A percentile compares a stretch with the other conserved stretches of the same genome.
These are phyloP conservation scores for Caenorhabditis macrosperma DNA, from an alignment of 2,888 invertebrate species.

Conservation along the genomic window DNA sequence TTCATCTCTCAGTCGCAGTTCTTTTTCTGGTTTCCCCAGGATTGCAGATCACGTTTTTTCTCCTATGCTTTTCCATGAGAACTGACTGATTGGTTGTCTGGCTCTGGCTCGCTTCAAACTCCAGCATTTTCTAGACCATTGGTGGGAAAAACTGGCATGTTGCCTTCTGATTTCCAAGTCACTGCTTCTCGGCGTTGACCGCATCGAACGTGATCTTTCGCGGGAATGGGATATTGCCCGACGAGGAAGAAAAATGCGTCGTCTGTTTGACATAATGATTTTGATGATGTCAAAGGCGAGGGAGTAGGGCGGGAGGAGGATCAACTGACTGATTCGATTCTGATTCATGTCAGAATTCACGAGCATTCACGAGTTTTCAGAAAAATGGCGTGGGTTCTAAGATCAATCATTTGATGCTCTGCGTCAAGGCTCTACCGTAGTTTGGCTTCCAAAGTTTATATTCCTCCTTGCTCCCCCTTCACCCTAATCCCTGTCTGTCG, in stretches of 20 bases:
- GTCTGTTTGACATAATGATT: slow-evolving; percentile 15
- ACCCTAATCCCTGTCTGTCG: background rate
- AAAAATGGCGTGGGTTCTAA: slow-evolving; percentile 11
- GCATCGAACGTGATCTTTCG: slow-evolving; percentile 9
- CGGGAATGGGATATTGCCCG: background rate
- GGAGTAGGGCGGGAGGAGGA: too few relatives aligned
- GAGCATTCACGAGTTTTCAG: slow-evolving; percentile 17
- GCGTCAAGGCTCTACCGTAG: background rate
- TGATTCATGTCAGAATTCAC: slow-evolving; percentile 34
- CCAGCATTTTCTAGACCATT: too few relatives aligned
- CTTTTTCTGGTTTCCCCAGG: too few relatives aligned
- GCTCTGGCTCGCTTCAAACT: too few relatives aligned
- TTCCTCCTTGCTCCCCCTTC: background rate
- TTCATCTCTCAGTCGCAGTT: too few relatives aligned
- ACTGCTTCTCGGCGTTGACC: slow-evolving; percentile 3
- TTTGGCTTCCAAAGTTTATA: background rate
- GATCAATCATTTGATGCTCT: slow-evolving; percentile 17
- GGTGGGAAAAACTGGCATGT: too few relatives aligned
- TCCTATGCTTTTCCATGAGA: too few relatives aligned
- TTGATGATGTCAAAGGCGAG: slow-evolving; percentile 52
- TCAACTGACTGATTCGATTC: slow-evolving; percentile 12
- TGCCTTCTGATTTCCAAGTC: slow-evolving; percentile 15
- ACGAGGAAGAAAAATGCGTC: slow-evolving; percentile 24
- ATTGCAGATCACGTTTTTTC: too few relatives aligned
- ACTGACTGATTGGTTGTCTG: too few relatives aligned